These are phyloP conservation scores for Pyrrhia umbra DNA, from an alignment of 2,888 invertebrate species.

Conservation along the genomic window DNA sequence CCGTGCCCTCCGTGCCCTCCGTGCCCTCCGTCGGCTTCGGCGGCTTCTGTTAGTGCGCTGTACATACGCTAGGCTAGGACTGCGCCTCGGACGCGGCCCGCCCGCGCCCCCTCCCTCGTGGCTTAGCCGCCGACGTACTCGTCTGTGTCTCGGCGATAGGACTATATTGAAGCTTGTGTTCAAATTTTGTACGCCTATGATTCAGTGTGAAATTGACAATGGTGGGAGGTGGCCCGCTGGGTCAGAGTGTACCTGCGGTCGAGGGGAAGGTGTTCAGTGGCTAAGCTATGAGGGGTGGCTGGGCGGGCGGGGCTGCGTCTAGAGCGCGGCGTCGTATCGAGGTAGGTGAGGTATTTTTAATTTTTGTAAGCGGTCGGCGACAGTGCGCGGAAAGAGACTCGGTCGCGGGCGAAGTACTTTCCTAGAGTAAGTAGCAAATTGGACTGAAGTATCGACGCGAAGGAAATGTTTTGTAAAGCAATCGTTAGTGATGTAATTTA, in stretches of 20 bases:
- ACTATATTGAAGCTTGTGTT: neutral
- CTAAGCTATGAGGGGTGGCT: slow-evolving; percentile 7
- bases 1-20: slow-evolving; percentile 82
- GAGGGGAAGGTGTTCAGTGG: slow-evolving; percentile 12
- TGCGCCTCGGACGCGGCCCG: no score
- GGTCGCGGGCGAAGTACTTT: slow-evolving; percentile 51
- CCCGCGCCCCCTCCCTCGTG: neutral
- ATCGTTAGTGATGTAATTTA: slow-evolving; percentile 81
- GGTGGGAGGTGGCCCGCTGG: neutral
- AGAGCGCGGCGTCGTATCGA: slow-evolving; percentile 21
- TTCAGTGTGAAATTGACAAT: neutral
- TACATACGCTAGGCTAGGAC: no score
- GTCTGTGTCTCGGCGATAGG: neutral
- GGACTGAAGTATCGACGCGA: slow-evolving; percentile 71
- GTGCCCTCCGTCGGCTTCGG: slow-evolving; percentile 88
- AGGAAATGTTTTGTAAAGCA: slow-evolving; percentile 70
- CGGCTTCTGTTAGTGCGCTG: slow-evolving; percentile 87
- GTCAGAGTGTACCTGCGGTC: neutral
- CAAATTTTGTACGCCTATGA: neutral
- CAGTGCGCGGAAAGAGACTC: slow-evolving; percentile 50
- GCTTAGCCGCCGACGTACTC: neutral
- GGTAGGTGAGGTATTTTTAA: slow-evolving; percentile 44
- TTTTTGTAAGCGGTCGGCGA: slow-evolving; percentile 53
- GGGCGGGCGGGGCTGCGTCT: neutral
- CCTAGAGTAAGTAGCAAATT: slow-evolving; percentile 73